Evolutionary conservation across 2,888 invertebrate species (phyloP), one percentile per base, ranked within the genome.

Genomic region (Luperina nickerlii): DNA sequence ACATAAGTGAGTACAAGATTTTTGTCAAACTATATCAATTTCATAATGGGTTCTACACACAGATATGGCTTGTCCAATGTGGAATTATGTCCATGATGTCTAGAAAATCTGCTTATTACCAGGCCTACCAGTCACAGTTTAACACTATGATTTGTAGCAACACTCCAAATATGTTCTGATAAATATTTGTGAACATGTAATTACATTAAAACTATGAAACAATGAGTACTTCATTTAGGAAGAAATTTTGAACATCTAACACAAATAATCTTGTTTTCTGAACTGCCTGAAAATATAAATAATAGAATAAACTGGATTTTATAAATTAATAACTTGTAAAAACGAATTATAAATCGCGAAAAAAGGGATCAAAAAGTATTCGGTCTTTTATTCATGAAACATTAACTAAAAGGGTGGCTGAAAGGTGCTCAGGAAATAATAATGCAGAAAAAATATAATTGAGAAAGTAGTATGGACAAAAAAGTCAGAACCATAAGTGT

Each of bases 1-100:
- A 96, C 88, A 84, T 96, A 93, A 93, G 96, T 96, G 90, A 96
- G 96, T 96, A 92, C 81, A 83, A 77, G 62, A 74, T 83, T 82
- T 74, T 74, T 81, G 71, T 51, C 72, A 76, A 68, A 79, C 15
- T 86, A 70, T 60, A 32, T 67, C n/a, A 32, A 73, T 42, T 65
- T 69, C 18, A 18, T 72, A 65, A 72, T 24, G 68, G 83, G 82
- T 15, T 65, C 67, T 80, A 83, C 84, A 79, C 84, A 79, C 80
- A 78, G 88, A 88, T 77, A 74, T 87, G 78, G 67, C 62, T 87
- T 78, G 69, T 85, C n/a, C 38, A 65, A 42, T 45, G 57, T 69
- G 32, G 65, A 54, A 82, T 60, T 27, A 57, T 48, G 6, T 42
- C 6, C 45, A 2, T 74, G 18, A 63, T 48, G 24, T 13, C 27